Base-by-base conservation (phyloP, 2,888 invertebrate species). In the Drosophila barbarae region DNA sequence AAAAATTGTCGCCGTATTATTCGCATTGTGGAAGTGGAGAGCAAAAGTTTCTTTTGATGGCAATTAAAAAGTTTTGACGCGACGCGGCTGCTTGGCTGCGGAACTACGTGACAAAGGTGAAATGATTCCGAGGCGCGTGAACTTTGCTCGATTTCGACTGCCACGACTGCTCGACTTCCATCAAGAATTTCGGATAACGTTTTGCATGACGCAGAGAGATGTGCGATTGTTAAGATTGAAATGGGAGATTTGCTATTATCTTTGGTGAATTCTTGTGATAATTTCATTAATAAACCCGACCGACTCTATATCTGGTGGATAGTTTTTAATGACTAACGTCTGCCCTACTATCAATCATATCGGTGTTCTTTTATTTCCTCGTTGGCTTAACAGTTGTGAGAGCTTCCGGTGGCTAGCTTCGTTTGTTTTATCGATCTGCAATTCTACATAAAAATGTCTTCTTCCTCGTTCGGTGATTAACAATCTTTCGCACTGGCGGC, bases 11-110 rank as follows among this genome's bases (percentile, higher is more conserved):
- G 35, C 52, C 42, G 36, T 67, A 49, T 58, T 69, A 49, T 69
- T 67, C 47, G 71, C 61, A 50, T 52, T 60, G 60, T 47, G 36
- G 50, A 42, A 61, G 32, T 69, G 54, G 44, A 41, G 69, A 38
- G 42, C 36, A 42, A 42, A 64, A 58, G 38, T 75, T 56, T 52
- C 58, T 59, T 55, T 38, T 50, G 50, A 44, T 36, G 68, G 58
- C 77, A 71, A 77, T 76, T 83, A 79, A 77, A 77, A 79, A 83
- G 64, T 73, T 80, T 71, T 70, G 71, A 64, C 64, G 41, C 13
- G 13, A 13, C 41, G 44, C 67, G 9, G 50, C 52, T 49, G 41
- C 66, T 12, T 49, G 51, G 44, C 68, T 18, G 35, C 56, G 56
- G 49, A 50, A 55, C 56, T 51, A 76, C 80, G 84, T 83, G 83